These are phyloP conservation scores for Capitella teleta DNA, from an alignment of 1,140 invertebrate species.

Conservation along the genomic window DNA sequence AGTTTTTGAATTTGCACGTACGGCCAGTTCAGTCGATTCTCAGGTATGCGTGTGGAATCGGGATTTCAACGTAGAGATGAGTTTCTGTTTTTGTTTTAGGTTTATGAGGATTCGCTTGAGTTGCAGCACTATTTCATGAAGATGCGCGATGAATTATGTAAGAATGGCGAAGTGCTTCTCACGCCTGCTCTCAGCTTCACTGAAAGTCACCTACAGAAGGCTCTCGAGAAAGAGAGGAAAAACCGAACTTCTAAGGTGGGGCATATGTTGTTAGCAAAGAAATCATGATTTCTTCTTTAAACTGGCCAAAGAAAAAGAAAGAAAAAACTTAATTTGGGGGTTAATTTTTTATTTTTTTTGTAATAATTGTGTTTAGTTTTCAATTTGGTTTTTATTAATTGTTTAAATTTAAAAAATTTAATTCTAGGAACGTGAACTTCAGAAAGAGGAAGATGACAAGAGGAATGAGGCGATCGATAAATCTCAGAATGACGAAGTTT, in stretches of 20 bases:
- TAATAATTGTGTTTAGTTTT: background rate
- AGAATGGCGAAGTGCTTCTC: conserved; percentile 62
- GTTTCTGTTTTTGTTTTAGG: conserved; percentile 43
- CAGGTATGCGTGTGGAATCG: conserved; percentile 24
- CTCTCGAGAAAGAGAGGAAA: conserved; percentile 59
- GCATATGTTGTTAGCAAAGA: too few relatives aligned
- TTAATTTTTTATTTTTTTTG: too few relatives aligned
- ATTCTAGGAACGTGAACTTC: background rate
- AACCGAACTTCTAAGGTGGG: conserved; percentile 64
- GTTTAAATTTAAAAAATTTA: background rate
- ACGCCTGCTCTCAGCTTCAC: conserved; percentile 79
- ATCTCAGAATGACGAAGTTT: too few relatives aligned
- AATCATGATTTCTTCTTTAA: too few relatives aligned
- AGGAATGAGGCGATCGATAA: too few relatives aligned
- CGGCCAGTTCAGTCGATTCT: conserved; percentile 77
- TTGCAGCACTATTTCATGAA: conserved; percentile 84
- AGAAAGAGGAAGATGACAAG: background rate
- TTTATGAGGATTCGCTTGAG: conserved; percentile 89
- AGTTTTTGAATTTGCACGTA: conserved; percentile 79
- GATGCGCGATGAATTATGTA: conserved; percentile 47
- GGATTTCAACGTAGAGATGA: background rate
- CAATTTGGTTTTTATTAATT: background rate
- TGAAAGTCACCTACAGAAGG: conserved; percentile 28
- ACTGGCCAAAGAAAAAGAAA: conserved; percentile 71
- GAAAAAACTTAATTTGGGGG: conserved; percentile 18